phyloP scores from a whole-genome alignment of 2,888 invertebrate species.

The Xanthia togata region DNA sequence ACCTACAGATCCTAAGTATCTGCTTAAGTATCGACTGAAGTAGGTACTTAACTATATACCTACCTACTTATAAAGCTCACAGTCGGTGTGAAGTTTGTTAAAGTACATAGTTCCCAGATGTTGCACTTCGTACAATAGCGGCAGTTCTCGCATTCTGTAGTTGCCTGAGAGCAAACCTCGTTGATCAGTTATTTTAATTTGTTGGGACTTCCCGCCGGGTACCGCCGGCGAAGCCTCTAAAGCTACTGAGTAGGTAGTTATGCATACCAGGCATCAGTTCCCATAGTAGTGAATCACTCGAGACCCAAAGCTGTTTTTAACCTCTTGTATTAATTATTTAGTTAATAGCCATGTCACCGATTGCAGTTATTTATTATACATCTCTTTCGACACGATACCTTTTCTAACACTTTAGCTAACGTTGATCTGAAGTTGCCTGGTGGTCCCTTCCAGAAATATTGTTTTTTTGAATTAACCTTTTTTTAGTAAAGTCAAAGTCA shows the following conservation, averaged over 20 bases:
- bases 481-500: too few species aligned
- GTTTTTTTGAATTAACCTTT: too few species aligned
- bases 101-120: slow-evolving; percentile 47
- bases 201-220: slow-evolving; percentile 8
- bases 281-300: too few species aligned
- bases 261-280: too few species aligned
- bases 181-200: slow-evolving; percentile 47
- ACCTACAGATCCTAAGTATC: neutral
- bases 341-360: too few species aligned
- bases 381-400: too few species aligned
- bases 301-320: too few species aligned
- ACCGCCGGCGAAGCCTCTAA: neutral
- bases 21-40: neutral
- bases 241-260: neutral
- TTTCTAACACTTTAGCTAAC: too few species aligned
- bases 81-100: slow-evolving; percentile 28
- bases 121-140: slow-evolving; percentile 37
- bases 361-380: too few species aligned
- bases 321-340: too few species aligned
- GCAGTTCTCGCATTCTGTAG: slow-evolving; percentile 42
- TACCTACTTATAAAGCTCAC: slow-evolving; percentile 5
- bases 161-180: slow-evolving; percentile 47
- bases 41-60: neutral
- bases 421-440: too few species aligned
- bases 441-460: too few species aligned